phyloP scores from a whole-genome alignment of 1,140 invertebrate species.

The Kradibia gibbosae region DNA sequence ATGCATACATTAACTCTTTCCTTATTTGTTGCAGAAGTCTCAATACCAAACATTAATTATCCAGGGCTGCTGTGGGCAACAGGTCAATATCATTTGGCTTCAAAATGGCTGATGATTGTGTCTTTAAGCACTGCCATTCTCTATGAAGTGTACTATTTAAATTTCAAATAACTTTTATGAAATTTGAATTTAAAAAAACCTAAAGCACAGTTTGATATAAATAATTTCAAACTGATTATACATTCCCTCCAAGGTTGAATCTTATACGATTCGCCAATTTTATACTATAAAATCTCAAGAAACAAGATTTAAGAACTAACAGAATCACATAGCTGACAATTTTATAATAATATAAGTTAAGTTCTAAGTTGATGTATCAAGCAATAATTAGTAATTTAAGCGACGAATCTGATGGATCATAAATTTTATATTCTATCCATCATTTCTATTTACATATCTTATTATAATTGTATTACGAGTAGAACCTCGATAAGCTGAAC shows the following conservation, averaged over 20 bases:
- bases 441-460: slow-evolving; percentile 38
- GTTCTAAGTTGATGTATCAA: slow-evolving; percentile 6
- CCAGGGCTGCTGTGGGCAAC: slow-evolving; percentile 72
- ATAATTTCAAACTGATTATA: slow-evolving; percentile 18
- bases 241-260: slow-evolving; percentile 49
- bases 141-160: slow-evolving; percentile 30
- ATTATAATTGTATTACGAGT: slow-evolving; percentile 38
- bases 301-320: slow-evolving; percentile 24
- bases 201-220: slow-evolving; percentile 4
- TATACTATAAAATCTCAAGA: slow-evolving; percentile 38
- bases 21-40: slow-evolving; percentile 75
- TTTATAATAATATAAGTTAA: slow-evolving; percentile 41
- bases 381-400: slow-evolving; percentile 47
- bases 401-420: slow-evolving; percentile 43
- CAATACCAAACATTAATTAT: slow-evolving; percentile 81
- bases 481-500: slow-evolving; percentile 45
- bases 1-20: slow-evolving; percentile 8
- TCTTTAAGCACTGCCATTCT: slow-evolving; percentile 8
- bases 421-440: slow-evolving; percentile 48
- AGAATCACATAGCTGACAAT: slow-evolving; percentile 31
- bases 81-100: slow-evolving; percentile 55
- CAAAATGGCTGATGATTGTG: slow-evolving; percentile 60
- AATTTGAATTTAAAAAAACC: neutral
- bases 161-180: neutral
- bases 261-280: slow-evolving; percentile 27